phyloP scores from a whole-genome alignment of 2,797 vertebrate species.

The Tragopan temminckii region DNA sequence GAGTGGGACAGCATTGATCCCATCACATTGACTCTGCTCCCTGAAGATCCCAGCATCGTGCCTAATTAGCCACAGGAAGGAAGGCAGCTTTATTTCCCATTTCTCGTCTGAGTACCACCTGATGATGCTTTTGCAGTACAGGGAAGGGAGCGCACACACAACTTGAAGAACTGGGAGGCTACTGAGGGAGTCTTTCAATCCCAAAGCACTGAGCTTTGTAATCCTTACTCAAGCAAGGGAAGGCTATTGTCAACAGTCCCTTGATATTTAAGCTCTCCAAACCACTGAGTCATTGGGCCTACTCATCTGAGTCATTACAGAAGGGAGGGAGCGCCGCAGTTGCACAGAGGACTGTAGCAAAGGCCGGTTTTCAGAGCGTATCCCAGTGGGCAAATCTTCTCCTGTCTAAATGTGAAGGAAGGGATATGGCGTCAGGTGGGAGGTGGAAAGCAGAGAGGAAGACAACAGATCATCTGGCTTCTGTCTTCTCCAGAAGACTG shows the following conservation, averaged over 20 bases:
- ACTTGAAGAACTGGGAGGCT: background rate
- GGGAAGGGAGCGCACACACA: background rate
- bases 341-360: background rate
- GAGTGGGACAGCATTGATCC: background rate
- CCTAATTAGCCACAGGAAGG: background rate
- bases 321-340: background rate
- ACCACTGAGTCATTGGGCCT: constrained; percentile 63
- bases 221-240: constrained; percentile 31
- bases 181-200: background rate
- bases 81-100: background rate
- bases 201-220: constrained; percentile 11
- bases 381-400: background rate
- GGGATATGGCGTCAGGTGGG: background rate
- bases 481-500: background rate
- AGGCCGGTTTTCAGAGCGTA: background rate
- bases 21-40: background rate
- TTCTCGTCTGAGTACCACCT: background rate
- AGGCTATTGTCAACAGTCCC: constrained; percentile 39
- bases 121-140: background rate
- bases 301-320: constrained; percentile 59
- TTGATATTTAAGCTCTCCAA: constrained; percentile 64
- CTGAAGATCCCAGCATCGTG: background rate
- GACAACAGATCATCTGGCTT: background rate
- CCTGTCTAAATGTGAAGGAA: background rate
- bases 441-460: background rate